Percentiles rank a stretch among this genome's conserved stretches.
Conservation (phyloP, 2,113 vertebrate species). For the Eurystomus gularis region DNA sequence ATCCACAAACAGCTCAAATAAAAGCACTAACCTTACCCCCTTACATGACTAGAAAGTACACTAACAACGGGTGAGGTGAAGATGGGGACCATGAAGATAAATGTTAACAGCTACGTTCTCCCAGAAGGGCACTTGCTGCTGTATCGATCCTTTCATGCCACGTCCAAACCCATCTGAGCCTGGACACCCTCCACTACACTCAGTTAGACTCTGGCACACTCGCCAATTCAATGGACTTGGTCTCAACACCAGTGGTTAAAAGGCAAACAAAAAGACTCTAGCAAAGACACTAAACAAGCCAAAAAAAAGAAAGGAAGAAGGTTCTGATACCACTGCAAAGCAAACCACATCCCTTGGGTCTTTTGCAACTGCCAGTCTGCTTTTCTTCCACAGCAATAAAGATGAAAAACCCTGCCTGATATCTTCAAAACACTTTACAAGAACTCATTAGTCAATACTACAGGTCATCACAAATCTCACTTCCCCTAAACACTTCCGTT, state of each 20-base stretch:
- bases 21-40: background rate
- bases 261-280: background rate
- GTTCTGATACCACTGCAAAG: background rate
- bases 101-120: background rate
- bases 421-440: background rate
- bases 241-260: rapidly evolving
- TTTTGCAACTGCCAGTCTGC: background rate
- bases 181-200: background rate
- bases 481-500: background rate
- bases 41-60: background rate
- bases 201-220: background rate
- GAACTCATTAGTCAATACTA: background rate
- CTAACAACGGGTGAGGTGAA: background rate
- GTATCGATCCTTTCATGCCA: background rate
- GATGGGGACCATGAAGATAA: background rate
- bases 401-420: background rate
- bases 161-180: background rate
- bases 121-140: background rate
- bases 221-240: background rate
- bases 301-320: background rate
- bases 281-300: background rate
- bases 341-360: background rate
- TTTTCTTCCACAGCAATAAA: background rate
- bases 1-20: background rate
- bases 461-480: background rate